These are phyloP conservation scores for Caenorhabditis panamensis DNA, from an alignment of 2,888 invertebrate genomes.

Conservation along the genomic window DNA sequence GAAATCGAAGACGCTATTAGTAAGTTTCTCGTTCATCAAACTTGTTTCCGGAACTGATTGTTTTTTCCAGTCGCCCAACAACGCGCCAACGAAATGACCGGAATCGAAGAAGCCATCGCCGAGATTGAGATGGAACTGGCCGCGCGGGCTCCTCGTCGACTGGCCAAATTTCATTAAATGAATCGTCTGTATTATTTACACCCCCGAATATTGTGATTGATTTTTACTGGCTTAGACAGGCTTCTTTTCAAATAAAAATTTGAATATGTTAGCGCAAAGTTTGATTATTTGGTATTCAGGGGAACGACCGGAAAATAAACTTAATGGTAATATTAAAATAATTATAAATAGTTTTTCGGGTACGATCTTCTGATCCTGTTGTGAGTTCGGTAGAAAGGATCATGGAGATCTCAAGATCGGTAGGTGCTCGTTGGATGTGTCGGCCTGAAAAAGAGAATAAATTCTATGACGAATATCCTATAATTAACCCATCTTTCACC, in stretches of 20 bases:
- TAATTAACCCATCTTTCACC: neutral
- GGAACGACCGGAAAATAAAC: too few relatives aligned
- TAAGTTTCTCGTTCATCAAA: neutral
- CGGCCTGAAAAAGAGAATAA: neutral
- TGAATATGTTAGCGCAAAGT: slow-evolving; percentile 39
- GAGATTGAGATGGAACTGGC: slow-evolving; percentile 44
- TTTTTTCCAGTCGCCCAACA: slow-evolving; percentile 24
- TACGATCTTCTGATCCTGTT: too few relatives aligned
- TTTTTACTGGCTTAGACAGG: slow-evolving; percentile 42
- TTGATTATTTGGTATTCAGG: too few relatives aligned
- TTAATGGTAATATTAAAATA: too few relatives aligned
- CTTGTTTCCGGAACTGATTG: neutral
- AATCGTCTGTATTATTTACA: neutral
- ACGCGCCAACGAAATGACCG: slow-evolving; percentile 9
- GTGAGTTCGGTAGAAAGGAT: too few relatives aligned
- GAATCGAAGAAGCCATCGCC: slow-evolving; percentile 37
- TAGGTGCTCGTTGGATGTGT: neutral
- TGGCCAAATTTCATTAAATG: slow-evolving; percentile 18
- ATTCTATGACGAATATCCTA: neutral
- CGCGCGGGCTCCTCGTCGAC: slow-evolving; percentile 11
- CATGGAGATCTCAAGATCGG: neutral
- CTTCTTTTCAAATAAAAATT: slow-evolving; percentile 38
- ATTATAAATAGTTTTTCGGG: too few relatives aligned
- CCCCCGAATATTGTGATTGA: slow-evolving; percentile 41
- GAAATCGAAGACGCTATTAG: slow-evolving; percentile 37